Conservation (phyloP, 2,888 invertebrate species). For the Aplocera efformata region DNA sequence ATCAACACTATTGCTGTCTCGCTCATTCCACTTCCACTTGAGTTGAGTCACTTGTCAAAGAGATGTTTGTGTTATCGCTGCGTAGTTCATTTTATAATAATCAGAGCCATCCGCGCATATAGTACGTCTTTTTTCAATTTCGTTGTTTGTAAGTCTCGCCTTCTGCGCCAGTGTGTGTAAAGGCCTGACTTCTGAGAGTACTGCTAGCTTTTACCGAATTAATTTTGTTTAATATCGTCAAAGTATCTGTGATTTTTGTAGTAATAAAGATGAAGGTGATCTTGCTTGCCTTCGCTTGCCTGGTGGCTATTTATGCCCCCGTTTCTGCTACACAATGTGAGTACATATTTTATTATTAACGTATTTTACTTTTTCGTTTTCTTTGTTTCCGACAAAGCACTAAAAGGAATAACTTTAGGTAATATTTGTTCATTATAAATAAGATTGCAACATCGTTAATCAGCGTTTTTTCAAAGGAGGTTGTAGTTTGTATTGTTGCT, state of each 20-base stretch:
- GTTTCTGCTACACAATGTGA: slow-evolving; percentile 84
- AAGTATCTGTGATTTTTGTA: slow-evolving; percentile 75
- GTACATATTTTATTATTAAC: slow-evolving; percentile 51
- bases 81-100: slow-evolving; percentile 66
- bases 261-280: slow-evolving; percentile 79
- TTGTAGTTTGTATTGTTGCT: too few species aligned
- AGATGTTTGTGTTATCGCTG: slow-evolving; percentile 68
- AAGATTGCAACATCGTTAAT: neutral
- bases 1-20: slow-evolving; percentile 46
- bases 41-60: slow-evolving; percentile 58
- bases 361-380: slow-evolving; percentile 18
- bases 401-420: neutral
- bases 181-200: slow-evolving; percentile 81
- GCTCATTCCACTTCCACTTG: slow-evolving; percentile 52
- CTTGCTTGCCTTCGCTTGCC: slow-evolving; percentile 67
- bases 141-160: slow-evolving; percentile 80
- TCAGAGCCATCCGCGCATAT: slow-evolving; percentile 50
- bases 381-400: slow-evolving; percentile 16
- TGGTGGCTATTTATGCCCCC: slow-evolving; percentile 72
- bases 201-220: slow-evolving; percentile 37
- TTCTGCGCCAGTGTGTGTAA: slow-evolving; percentile 97
- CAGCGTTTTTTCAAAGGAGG: too few species aligned
- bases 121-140: slow-evolving; percentile 52
- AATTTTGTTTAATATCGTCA: slow-evolving; percentile 50
- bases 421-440: neutral